These are phyloP conservation scores for Entomyzon cyanotis DNA, from an alignment of 2,113 vertebrate genomes.

Conservation along the genomic window DNA sequence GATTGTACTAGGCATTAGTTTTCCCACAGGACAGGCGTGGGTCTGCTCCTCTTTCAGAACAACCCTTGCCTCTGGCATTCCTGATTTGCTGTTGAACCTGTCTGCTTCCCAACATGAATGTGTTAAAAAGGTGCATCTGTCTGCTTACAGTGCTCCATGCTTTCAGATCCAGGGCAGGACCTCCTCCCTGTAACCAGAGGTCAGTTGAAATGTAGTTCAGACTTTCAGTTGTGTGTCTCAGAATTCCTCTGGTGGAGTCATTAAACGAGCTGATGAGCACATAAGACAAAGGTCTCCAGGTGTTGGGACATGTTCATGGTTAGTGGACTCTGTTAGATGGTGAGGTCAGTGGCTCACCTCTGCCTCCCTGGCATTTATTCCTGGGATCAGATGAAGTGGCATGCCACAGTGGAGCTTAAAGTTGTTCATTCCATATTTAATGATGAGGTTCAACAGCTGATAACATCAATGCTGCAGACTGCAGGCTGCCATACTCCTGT, in stretches of 20 bases:
- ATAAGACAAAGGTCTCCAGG: background rate
- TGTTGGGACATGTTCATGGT: background rate
- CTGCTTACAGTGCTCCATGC: background rate
- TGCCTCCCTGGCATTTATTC: background rate
- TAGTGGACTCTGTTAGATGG: background rate
- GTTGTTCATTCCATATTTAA: background rate
- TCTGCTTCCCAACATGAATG: background rate
- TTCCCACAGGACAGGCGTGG: background rate
- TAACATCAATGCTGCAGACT: background rate
- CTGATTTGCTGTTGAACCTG: conserved; percentile 9
- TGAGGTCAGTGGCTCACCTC: background rate
- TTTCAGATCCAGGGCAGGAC: background rate
- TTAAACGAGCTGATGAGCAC: background rate
- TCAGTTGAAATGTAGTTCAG: background rate
- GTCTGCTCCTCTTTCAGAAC: background rate
- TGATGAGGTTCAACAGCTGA: background rate
- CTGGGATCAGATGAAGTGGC: background rate
- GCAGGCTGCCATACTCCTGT: background rate
- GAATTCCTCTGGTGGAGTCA: background rate
- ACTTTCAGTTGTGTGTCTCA: background rate
- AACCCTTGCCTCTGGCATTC: background rate
- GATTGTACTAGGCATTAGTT: background rate
- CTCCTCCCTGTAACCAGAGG: background rate
- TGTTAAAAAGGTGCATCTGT: background rate
- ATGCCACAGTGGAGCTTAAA: background rate